These are phyloP conservation scores for Loris lydekkerianus DNA, from an alignment of 2,797 vertebrate genomes.

Conservation along the genomic window DNA sequence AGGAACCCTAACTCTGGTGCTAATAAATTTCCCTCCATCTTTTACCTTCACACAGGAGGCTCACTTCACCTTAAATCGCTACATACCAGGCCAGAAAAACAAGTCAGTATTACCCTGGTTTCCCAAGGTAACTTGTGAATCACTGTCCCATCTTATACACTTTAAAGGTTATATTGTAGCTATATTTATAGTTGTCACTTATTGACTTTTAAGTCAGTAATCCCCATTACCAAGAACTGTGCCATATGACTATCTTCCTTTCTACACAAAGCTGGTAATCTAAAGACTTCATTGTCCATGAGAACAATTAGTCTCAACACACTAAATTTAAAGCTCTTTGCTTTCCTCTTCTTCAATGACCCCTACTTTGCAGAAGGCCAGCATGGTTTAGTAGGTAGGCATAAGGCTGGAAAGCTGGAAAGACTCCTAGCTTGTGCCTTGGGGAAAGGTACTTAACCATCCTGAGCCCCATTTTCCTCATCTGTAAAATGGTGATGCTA, in stretches of 20 bases:
- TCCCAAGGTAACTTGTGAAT: neutral
- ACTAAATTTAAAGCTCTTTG: neutral
- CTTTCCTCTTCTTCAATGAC: neutral
- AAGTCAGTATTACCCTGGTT: neutral
- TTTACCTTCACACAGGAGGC: neutral
- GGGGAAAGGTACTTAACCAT: neutral
- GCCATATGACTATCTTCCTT: neutral
- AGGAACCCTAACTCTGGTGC: neutral
- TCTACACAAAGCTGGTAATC: neutral
- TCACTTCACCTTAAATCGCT: neutral
- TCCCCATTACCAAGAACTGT: slow-evolving; percentile 42
- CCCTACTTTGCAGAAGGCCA: neutral
- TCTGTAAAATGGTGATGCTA: neutral
- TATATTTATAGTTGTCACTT: neutral
- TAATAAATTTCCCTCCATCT: neutral
- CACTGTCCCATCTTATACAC: neutral
- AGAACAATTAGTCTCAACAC: slow-evolving; percentile 29
- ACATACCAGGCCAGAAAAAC: neutral
- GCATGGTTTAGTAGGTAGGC: neutral
- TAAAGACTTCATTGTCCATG: neutral
- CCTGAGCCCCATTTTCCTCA: neutral
- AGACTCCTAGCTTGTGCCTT: neutral
- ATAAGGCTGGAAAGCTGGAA: neutral
- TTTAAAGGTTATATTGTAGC: neutral
- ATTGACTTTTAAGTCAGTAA: neutral